phyloP scores from a whole-genome alignment of 2,113 vertebrate species.

The Chinchilla lanigera region DNA sequence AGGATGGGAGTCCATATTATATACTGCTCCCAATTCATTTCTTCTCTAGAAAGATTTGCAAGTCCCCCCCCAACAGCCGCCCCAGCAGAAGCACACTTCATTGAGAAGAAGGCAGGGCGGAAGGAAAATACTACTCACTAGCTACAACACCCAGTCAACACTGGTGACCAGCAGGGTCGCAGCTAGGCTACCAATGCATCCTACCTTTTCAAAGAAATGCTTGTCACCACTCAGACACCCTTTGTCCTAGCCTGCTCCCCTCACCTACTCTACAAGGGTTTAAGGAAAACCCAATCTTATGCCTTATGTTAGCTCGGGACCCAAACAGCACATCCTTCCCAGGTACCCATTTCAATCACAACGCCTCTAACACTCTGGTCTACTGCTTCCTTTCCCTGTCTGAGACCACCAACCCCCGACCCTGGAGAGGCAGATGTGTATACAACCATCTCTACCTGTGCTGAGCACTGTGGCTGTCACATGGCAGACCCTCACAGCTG shows the following conservation, averaged over 20 bases:
- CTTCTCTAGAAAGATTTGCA: neutral
- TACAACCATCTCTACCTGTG: no score
- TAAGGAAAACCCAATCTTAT: neutral
- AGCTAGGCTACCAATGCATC: neutral
- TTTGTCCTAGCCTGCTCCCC: neutral
- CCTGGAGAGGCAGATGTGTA: neutral
- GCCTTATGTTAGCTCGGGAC: neutral
- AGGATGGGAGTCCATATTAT: no score
- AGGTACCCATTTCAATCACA: neutral
- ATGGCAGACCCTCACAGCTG: neutral
- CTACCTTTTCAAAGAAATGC: neutral
- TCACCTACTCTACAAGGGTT: neutral
- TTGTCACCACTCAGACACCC: neutral
- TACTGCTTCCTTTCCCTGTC: neutral
- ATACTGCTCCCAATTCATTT: neutral
- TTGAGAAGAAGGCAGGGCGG: neutral
- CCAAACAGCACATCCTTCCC: neutral
- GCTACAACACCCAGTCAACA: neutral
- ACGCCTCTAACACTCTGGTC: accelerated
- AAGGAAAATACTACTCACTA: neutral
- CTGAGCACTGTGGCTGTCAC: neutral
- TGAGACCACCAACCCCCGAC: neutral
- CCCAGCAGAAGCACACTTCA: neutral
- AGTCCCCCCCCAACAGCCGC: neutral
- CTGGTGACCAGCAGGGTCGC: neutral